phyloP scores from a whole-genome alignment of 2,113 vertebrate genomes.

The Furnarius figulus region DNA sequence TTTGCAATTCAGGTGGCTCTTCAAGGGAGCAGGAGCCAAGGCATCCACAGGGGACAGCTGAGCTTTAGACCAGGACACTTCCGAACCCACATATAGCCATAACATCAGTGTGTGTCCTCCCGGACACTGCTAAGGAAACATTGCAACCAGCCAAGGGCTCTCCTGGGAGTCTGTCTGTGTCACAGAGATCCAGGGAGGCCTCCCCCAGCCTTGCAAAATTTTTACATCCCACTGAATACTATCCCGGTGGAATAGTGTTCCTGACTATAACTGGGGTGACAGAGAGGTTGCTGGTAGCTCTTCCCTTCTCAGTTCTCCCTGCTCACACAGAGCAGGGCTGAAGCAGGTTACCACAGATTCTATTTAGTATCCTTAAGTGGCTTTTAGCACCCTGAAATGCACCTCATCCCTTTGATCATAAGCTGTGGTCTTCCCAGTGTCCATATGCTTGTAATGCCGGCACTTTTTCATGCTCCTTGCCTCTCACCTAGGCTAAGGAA shows the following conservation, averaged over 20 bases:
- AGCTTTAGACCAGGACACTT: background rate
- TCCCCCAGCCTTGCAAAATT: background rate
- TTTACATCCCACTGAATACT: fast-evolving
- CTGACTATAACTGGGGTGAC: background rate
- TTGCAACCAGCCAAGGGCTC: background rate
- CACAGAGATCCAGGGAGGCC: background rate
- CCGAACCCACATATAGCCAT: fast-evolving
- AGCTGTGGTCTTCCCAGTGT: background rate
- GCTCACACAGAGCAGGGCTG: background rate
- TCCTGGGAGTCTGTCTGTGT: background rate
- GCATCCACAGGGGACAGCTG: fast-evolving
- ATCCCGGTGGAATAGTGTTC: too few species aligned
- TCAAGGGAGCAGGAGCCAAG: background rate
- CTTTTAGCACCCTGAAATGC: background rate
- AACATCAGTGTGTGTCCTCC: background rate
- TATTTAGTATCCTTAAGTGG: background rate
- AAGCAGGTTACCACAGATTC: background rate
- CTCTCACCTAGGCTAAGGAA: background rate
- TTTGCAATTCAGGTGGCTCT: background rate
- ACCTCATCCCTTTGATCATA: background rate
- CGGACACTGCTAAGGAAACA: background rate
- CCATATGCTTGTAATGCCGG: background rate
- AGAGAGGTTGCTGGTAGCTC: background rate
- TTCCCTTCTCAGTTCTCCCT: background rate
- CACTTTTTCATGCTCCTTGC: background rate